Conservation (phyloP, 2,113 vertebrate genomes). For the Dermatemys mawii region DNA sequence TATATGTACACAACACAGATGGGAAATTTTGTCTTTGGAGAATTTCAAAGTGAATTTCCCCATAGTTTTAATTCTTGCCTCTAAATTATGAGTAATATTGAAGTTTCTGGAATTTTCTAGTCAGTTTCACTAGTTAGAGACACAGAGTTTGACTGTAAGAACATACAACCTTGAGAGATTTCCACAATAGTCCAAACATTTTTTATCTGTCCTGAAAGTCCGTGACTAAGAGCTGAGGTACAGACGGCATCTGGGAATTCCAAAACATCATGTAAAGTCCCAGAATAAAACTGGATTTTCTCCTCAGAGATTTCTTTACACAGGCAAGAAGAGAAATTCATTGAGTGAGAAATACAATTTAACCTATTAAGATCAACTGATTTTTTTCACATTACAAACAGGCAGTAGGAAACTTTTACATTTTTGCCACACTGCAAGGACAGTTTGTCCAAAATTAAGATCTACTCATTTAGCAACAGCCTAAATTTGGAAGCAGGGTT, state of each 20-base stretch:
- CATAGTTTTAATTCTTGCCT: constrained; percentile 25
- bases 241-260: neutral
- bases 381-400: neutral
- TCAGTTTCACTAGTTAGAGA: neutral
- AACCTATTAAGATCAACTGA: neutral
- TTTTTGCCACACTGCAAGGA: neutral
- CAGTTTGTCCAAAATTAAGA: neutral
- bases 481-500: neutral
- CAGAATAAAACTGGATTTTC: neutral
- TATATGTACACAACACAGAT: constrained; percentile 15
- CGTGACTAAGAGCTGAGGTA: neutral
- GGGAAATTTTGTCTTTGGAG: too few relatives aligned
- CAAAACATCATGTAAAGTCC: neutral
- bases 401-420: neutral
- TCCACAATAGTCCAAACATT: neutral
- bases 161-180: neutral
- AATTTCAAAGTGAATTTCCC: constrained; percentile 25
- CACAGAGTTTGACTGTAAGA: neutral
- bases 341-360: neutral
- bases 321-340: neutral
- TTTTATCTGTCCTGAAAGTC: neutral
- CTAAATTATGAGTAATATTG: neutral
- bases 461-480: neutral
- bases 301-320: neutral
- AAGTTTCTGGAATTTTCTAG: constrained; percentile 12